Percentiles rank a stretch among this genome's conserved stretches.
Evolutionary conservation across 2,113 vertebrate species (phyloP).

Genomic region (Crocuta crocuta): DNA sequence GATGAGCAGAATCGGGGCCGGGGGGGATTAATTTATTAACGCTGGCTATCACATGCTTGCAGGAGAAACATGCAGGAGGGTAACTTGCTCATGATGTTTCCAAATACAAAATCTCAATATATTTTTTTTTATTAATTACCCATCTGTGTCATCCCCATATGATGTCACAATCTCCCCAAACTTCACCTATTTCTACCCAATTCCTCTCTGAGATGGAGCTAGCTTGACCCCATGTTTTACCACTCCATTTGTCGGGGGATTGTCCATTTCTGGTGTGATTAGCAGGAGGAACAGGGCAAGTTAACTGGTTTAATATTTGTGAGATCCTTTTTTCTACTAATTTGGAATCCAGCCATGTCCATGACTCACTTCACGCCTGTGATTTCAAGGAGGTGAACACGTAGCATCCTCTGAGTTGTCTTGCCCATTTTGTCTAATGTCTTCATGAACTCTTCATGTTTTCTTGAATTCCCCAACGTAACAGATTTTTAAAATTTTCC

Average conservation of each 20-base stretch:
- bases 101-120: background rate
- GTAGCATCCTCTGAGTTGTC: background rate
- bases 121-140: background rate
- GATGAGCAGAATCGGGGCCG: background rate
- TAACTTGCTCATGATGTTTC: background rate
- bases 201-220: background rate
- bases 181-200: background rate
- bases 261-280: background rate
- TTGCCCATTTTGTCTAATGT: background rate
- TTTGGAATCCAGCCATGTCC: background rate
- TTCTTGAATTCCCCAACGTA: slow-evolving; percentile 30
- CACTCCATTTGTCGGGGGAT: background rate
- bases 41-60: background rate
- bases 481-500: slow-evolving; percentile 34
- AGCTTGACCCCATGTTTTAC: background rate
- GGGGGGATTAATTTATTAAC: background rate
- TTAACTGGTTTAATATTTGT: background rate
- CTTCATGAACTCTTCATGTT: background rate
- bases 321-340: background rate
- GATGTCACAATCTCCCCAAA: background rate
- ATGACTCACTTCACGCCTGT: background rate
- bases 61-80: background rate
- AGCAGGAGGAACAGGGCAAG: background rate
- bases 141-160: background rate
- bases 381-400: background rate